Conservation (phyloP, 2,888 invertebrate species). For the Therioaphis trifolii region DNA sequence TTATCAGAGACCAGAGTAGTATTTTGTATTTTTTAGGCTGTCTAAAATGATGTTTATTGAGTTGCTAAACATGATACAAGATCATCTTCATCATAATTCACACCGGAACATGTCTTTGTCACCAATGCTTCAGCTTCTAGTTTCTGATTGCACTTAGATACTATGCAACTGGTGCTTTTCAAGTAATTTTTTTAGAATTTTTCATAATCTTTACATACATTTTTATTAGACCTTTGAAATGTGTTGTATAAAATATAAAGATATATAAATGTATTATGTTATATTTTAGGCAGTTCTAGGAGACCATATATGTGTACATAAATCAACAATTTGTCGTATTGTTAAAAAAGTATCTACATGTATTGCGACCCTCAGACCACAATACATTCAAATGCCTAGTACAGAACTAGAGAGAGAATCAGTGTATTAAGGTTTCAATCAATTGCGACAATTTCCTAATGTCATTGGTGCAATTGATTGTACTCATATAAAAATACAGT, state of each 20-base stretch:
- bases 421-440: not conserved
- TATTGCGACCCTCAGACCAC: not conserved
- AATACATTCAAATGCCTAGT: not conserved
- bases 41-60: not conserved
- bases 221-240: too few species aligned
- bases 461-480: constrained; percentile 9
- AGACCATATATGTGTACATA: not conserved
- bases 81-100: not conserved
- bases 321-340: not conserved
- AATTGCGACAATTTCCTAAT: not conserved
- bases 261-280: too few species aligned
- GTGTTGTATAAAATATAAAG: too few species aligned
- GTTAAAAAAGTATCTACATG: not conserved
- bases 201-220: too few species aligned
- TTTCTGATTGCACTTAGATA: not conserved
- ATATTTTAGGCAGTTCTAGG: not conserved
- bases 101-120: not conserved
- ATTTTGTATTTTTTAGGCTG: too few species aligned
- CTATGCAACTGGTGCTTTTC: constrained; percentile 10
- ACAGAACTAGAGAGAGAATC: not conserved
- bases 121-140: not conserved
- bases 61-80: not conserved
- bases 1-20: too few species aligned
- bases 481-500: not conserved
- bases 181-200: not conserved